A percentile compares a stretch with the other conserved stretches of the same genome.
Conservation (phyloP, 2,888 invertebrate genomes). For the Orthosia gothica region DNA sequence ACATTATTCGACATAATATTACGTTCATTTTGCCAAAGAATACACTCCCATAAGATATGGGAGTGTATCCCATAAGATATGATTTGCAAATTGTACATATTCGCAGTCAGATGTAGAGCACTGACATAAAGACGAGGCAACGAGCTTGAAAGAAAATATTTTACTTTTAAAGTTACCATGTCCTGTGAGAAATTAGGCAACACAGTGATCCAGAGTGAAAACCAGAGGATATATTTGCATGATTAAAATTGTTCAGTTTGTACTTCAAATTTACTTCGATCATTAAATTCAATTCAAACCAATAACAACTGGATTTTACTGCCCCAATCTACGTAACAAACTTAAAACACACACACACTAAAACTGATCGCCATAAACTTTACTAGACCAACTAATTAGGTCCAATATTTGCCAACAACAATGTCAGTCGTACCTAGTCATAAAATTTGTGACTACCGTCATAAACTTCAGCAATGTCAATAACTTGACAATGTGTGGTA, state of each 20-base stretch:
- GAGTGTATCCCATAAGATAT: no score
- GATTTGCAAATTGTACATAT: no score
- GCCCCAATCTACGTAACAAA: neutral
- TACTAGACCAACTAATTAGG: neutral
- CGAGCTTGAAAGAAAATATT: no score
- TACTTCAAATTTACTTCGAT: neutral
- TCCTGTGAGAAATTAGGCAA: no score
- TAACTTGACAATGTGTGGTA: constrained; percentile 34
- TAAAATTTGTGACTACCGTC: constrained; percentile 28
- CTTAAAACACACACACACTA: constrained; percentile 3
- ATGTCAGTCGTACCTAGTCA: neutral
- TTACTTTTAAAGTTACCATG: no score
- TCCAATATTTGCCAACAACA: constrained; percentile 34
- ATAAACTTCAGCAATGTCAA: constrained; percentile 27
- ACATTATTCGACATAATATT: no score
- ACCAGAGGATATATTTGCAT: constrained; percentile 7
- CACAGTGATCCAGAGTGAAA: no score
- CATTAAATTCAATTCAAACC: neutral
- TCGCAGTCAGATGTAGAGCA: no score
- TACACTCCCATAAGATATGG: no score
- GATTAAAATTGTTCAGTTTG: no score
- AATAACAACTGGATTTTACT: neutral
- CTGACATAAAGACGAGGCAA: no score
- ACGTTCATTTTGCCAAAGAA: no score
- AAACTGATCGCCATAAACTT: constrained; percentile 34